Conservation (phyloP, 2,888 invertebrate genomes). For the Epistrophe grossulariae region DNA sequence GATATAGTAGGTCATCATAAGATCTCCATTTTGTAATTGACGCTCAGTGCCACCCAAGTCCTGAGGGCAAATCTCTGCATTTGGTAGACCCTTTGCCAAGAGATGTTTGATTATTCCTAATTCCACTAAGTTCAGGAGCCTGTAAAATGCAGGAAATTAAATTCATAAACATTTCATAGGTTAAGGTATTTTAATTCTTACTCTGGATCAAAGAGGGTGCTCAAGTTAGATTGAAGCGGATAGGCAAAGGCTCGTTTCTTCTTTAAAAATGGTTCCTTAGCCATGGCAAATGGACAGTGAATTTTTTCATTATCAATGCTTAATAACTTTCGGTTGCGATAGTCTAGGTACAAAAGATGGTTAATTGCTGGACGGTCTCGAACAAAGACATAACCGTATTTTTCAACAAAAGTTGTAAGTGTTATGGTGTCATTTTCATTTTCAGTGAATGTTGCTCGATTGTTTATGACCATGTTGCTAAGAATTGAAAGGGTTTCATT, state of each 20-base stretch:
- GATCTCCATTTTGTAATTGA: slow-evolving; percentile 90
- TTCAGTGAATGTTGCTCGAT: slow-evolving; percentile 81
- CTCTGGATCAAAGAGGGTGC: slow-evolving; percentile 88
- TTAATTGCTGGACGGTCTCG: slow-evolving; percentile 89
- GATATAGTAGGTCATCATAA: slow-evolving; percentile 91
- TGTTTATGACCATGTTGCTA: slow-evolving; percentile 80
- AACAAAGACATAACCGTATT: slow-evolving; percentile 86
- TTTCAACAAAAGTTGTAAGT: slow-evolving; percentile 84
- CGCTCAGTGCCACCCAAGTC: slow-evolving; percentile 92
- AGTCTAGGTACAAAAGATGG: slow-evolving; percentile 89
- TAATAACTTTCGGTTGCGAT: slow-evolving; percentile 86
- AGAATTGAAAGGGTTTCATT: slow-evolving; percentile 82
- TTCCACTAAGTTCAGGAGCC: slow-evolving; percentile 89
- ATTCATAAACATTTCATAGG: not conserved
- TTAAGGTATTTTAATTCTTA: slow-evolving; percentile 84
- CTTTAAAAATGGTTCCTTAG: slow-evolving; percentile 88
- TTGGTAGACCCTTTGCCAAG: slow-evolving; percentile 87
- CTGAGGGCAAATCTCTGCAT: slow-evolving; percentile 91
- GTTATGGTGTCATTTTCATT: slow-evolving; percentile 82
- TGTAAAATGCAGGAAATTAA: slow-evolving; percentile 79
- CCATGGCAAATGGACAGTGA: slow-evolving; percentile 91
- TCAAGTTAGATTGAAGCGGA: slow-evolving; percentile 86
- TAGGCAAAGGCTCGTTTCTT: slow-evolving; percentile 90
- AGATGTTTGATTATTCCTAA: slow-evolving; percentile 90
- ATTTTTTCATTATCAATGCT: slow-evolving; percentile 86